These are phyloP conservation scores for Scopus umbretta DNA, from an alignment of 2,113 vertebrate genomes.

Conservation along the genomic window DNA sequence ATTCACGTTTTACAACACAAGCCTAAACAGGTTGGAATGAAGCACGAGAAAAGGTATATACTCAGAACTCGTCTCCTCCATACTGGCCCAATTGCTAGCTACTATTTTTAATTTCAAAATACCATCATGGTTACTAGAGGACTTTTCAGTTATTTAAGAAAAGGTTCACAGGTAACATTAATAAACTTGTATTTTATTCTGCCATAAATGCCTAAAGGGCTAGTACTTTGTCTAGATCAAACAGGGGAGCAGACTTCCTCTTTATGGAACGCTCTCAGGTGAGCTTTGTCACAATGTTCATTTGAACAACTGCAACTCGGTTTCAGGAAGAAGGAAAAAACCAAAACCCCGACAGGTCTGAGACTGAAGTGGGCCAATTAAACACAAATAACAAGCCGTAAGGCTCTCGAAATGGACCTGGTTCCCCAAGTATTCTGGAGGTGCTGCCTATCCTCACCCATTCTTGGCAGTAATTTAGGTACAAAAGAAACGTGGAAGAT, in stretches of 20 bases:
- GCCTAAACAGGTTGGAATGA: slow-evolving; percentile 75
- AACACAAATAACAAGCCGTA: not conserved
- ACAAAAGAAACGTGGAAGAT: not conserved
- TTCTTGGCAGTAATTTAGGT: not conserved
- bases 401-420: not conserved
- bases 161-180: not conserved
- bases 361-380: not conserved
- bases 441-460: not conserved
- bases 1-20: slow-evolving; percentile 97
- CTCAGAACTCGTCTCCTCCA: not conserved
- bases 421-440: not conserved
- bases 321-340: not conserved
- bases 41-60: not conserved
- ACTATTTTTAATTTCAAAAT: accelerated
- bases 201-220: not conserved
- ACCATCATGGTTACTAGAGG: not conserved
- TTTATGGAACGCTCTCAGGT: not conserved
- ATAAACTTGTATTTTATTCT: not conserved
- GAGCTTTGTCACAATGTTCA: too few relatives aligned
- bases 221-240: too few relatives aligned
- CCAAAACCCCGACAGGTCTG: accelerated
- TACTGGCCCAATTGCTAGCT: not conserved
- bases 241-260: not conserved
- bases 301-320: not conserved
- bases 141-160: not conserved